phyloP scores from a whole-genome alignment of 2,113 vertebrate genomes.

The Machaerirhynchus nigripectus region DNA sequence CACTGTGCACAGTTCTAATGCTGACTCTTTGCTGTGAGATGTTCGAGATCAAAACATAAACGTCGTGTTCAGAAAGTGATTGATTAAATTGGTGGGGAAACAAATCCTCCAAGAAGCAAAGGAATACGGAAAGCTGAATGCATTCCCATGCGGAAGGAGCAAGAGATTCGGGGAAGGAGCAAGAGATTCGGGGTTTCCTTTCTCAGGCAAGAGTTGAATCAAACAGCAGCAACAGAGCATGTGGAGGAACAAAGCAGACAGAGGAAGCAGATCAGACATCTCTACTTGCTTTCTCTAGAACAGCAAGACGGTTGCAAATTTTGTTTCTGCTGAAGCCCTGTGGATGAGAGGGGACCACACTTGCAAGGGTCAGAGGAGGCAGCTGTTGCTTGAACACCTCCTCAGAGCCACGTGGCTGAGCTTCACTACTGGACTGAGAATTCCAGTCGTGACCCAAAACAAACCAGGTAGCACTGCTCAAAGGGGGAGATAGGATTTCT shows the following conservation, averaged over 20 bases:
- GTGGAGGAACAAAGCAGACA: not conserved
- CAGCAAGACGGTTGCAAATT: not conserved
- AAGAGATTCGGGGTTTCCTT: not conserved
- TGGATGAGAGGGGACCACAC: not conserved
- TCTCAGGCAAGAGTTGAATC: not conserved
- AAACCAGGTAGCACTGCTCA: not conserved
- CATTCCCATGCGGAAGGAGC: not conserved
- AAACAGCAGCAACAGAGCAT: not conserved
- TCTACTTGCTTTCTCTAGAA: not conserved
- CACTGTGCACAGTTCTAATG: not conserved
- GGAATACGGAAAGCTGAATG: accelerated
- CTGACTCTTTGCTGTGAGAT: not conserved
- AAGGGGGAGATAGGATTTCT: not conserved
- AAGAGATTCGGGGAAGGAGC: not conserved
- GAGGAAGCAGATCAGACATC: not conserved
- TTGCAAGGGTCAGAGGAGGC: accelerated
- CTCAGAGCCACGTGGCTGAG: not conserved
- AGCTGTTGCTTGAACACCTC: not conserved
- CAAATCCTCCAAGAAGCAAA: not conserved
- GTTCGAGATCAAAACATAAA: not conserved
- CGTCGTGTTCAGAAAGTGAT: not conserved
- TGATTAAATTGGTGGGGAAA: not conserved
- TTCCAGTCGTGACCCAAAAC: not conserved
- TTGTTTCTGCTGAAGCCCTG: not conserved
- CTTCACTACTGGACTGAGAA: not conserved